These are phyloP conservation scores for Microplitis deprimator DNA, from an alignment of 2,888 invertebrate genomes.

Conservation along the genomic window DNA sequence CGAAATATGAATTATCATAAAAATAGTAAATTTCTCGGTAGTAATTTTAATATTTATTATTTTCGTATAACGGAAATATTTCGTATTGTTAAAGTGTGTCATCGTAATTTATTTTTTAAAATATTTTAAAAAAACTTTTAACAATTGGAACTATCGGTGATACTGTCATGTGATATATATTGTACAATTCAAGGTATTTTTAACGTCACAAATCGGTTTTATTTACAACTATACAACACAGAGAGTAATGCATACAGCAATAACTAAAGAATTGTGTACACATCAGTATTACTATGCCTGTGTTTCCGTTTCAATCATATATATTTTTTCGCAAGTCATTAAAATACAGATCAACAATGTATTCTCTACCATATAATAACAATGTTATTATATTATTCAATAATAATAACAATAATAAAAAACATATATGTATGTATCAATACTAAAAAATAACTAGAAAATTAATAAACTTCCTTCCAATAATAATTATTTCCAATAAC, in stretches of 20 bases:
- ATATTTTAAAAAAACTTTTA: background rate
- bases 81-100: background rate
- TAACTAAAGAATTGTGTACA: constrained; percentile 3
- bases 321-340: constrained; percentile 30
- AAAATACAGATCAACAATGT: constrained; percentile 20
- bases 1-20: background rate
- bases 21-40: constrained; percentile 13
- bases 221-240: background rate
- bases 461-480: constrained; percentile 3
- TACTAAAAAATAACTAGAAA: background rate
- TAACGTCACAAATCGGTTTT: background rate
- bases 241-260: background rate
- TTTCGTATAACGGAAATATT: constrained; percentile 1
- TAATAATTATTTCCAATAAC: background rate
- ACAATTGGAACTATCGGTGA: background rate
- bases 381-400: background rate
- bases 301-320: constrained; percentile 20
- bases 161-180: background rate
- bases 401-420: constrained; percentile 3
- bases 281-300: background rate
- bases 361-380: background rate
- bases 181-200: constrained; percentile 16
- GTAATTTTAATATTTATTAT: background rate
- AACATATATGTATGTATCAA: background rate
- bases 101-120: constrained; percentile 13